Base-by-base conservation (phyloP, 2,888 invertebrate genomes). In the Cacoxenus indagator region DNA sequence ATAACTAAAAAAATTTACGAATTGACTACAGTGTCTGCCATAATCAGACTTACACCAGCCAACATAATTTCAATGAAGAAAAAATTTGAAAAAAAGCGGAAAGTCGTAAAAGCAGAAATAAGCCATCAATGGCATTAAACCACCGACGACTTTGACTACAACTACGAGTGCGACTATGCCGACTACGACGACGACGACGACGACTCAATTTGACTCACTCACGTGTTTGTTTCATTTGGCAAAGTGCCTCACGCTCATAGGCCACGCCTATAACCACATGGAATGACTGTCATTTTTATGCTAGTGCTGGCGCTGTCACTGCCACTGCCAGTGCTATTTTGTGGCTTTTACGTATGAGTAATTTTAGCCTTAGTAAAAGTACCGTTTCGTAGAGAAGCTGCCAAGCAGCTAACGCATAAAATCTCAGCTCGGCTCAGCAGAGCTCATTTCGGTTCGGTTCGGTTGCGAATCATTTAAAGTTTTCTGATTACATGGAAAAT, bases 51-150 rank as follows among this genome's bases (percentile, higher is more conserved):
- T n/a, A n/a, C 31, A 55, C 24, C 54, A 43, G 17, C 37, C 31
- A 22, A 22, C 14, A 37, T 8, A 14, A 8, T 14, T 37, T 37
- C 5, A 14, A 37, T 2, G 8, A 11, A 14, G 37, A 37, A 37
- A 2, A 11, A 14, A 14, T 26, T 9, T 57, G 37, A 61, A 37
- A 29, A 9, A 11, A 24, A 24, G 29, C 51, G 76, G 72, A 81
- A 81, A 81, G 81, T 81, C 81, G 83, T 81, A 81, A 81, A 82
- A 78, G 78, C 76, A 8, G 76, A 79, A 81, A 79, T 81, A 82
- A 81, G 81, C 82, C 82, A 81, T 81, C 81, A 81, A 81, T 81
- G 81, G 78, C 82, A 82, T 80, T 82, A 79, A 79, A 79, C 72
- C 76, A 76, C 69, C 77, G 71, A 73, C 70, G 72, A 61, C 69